Base-by-base conservation (phyloP, 2,113 vertebrate species). In the Eubucco bourcierii region DNA sequence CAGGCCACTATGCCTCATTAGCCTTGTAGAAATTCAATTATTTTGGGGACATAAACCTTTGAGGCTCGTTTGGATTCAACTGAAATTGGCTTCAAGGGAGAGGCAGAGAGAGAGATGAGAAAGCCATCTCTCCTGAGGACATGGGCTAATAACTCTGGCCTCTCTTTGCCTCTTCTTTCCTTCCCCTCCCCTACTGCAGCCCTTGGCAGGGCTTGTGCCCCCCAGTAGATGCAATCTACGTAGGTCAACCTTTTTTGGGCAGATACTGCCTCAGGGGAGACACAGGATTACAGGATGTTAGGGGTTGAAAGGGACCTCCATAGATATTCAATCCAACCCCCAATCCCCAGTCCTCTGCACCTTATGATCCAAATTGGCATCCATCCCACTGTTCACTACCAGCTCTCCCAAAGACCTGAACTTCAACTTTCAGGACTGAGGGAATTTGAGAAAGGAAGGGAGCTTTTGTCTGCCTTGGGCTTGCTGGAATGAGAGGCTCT, bases 1-100 rank as follows among this genome's bases (percentile, higher is more conserved):
- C 31, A 64, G 5, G 23, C 16, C 46, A 27, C 50, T 59, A 1
- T 47, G 72, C 80, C 46, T 82, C 60, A 66, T 87, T 27, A 73
- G 47, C 46, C 56, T 34, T 23, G 34, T 58, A 70, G 41, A 84
- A 84, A 77, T 63, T 73, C 10, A 82, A 0, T 73, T 79, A 53
- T 70, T 94, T 84, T 87, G 70, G 71, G 76, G 63, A 24, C 27
- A 77, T 71, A n/a, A 0, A n/a, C n/a, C 20, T 79, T 66, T 53
- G 50, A 82, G 44, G 70, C 6, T 76, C 27, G 78, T 76, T 76
- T 65, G 55, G 91, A 73, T 94, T 94, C 39, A 80, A 59, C n/a
- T 90, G 75, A 87, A 92, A 72, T 46, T 68, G 66, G 29, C 66
- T 73, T 64, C 3, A 2, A 82, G 56, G 61, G 29, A 78, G 34